A percentile compares a stretch with the other conserved stretches of the same genome.
Conservation (phyloP, 2,888 invertebrate species). For the Sicus ferrugineus region DNA sequence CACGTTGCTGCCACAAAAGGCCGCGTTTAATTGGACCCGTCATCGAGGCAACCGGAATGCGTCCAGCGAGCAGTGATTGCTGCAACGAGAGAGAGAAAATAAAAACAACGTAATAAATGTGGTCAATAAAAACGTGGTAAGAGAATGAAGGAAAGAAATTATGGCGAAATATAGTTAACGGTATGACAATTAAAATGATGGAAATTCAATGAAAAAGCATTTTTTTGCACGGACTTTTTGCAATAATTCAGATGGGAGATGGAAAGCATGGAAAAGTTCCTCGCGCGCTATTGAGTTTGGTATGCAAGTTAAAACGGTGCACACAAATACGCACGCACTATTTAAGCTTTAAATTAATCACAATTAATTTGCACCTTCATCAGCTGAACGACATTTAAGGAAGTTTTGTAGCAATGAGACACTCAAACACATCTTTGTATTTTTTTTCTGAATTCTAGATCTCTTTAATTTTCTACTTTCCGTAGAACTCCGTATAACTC, state of each 20-base stretch:
- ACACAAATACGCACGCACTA: too few relatives aligned
- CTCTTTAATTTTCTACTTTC: too few relatives aligned
- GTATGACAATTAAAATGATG: constrained; percentile 5
- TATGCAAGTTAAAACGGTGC: too few relatives aligned
- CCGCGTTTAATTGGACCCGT: constrained; percentile 72
- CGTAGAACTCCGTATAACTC: too few relatives aligned
- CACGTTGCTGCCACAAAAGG: constrained; percentile 72
- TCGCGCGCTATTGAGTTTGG: too few relatives aligned
- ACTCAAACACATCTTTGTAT: too few relatives aligned
- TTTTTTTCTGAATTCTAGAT: too few relatives aligned
- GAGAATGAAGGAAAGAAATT: not conserved
- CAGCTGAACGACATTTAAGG: too few relatives aligned
- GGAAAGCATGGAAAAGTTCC: too few relatives aligned
- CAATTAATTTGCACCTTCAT: too few relatives aligned
- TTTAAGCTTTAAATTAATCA: too few relatives aligned
- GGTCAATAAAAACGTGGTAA: not conserved
- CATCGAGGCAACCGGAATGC: constrained; percentile 65
- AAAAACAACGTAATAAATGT: not conserved
- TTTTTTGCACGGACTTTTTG: not conserved
- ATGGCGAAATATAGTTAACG: not conserved
- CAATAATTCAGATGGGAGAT: not conserved
- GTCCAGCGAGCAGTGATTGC: constrained; percentile 63
- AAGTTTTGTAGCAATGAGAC: too few relatives aligned
- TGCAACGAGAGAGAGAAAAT: constrained; percentile 38
- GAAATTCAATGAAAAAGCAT: constrained; percentile 11